Evolutionary conservation across 2,113 vertebrate genomes (phyloP).

Genomic region (Mormoops blainvillei): DNA sequence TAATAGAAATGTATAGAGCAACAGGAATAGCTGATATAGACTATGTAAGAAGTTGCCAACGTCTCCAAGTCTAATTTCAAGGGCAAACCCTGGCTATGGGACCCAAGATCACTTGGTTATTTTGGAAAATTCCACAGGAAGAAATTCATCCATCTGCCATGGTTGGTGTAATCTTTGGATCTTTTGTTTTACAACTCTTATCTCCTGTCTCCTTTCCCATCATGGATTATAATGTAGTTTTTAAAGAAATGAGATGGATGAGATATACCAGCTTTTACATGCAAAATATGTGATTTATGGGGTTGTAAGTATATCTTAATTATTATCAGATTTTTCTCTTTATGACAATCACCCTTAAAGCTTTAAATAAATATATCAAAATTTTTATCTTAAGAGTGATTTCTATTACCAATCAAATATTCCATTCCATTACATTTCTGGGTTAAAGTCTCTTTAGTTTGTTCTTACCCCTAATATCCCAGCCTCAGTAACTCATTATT

Average conservation of each 20-base stretch:
- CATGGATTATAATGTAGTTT: background rate
- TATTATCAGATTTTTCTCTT: background rate
- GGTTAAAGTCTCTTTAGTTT: background rate
- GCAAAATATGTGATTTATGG: background rate
- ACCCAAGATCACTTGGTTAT: background rate
- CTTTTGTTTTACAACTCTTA: conserved; percentile 17
- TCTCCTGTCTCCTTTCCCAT: conserved; percentile 11
- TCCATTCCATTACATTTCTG: background rate
- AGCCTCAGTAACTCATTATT: background rate
- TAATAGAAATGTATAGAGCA: background rate
- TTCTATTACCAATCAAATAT: background rate
- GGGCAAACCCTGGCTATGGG: background rate
- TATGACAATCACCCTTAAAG: background rate
- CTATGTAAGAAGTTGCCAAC: background rate
- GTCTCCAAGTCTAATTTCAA: background rate
- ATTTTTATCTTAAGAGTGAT: background rate
- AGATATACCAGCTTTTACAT: background rate
- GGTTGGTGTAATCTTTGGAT: background rate
- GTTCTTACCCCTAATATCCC: background rate
- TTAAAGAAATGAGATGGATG: conserved; percentile 6
- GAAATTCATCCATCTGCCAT: background rate
- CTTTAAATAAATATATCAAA: conserved; percentile 2
- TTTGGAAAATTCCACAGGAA: conserved; percentile 44
- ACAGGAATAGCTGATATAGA: background rate
- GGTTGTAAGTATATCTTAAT: background rate